Evolutionary conservation across 2,797 vertebrate genomes (phyloP), one percentile per base, ranked within the genome.

Genomic region (Semaprochilodus insignis): DNA sequence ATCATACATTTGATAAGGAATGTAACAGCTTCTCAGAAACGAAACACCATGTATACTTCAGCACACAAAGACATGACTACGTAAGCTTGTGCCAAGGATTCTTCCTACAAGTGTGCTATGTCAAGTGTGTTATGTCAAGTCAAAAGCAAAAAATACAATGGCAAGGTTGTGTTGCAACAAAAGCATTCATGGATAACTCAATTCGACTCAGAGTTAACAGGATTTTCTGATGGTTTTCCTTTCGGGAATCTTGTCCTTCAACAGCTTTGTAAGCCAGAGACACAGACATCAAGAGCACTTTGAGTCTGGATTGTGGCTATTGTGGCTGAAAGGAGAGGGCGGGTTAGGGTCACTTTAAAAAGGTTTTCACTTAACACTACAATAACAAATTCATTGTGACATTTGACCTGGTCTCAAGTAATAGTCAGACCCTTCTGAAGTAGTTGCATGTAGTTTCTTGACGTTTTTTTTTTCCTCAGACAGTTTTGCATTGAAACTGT

Each of bases 1-100:
- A 36, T 15, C 27, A 62, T 21, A 27, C 4, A 63, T 11, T 25
- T 62, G 19, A 60, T 51, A 19, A 14, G 44, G 17, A 71, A 51
- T 4, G 14, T 44, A 63, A 36, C 5, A 27, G 11, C 23, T 16
- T 81, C 27, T 73, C 16, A 55, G 51, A 55, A 21, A 16, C 7
- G 8, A 16, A 31, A 8, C 6, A 23, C 1, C 15, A 40, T 27
- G 55, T 83, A 74, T 48, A 60, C 52, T 69, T 74, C 13, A 74
- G 16, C 69, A 66, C 57, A 66, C 44, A 73, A 52, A 63, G n/a
- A 65, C 77, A 65, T 72, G 14, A 40, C 31, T 71, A 77, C 0
- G 21, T 70, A 72, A 65, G 60, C n/a, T 67, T 57, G 44, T 2
- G 40, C 27, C 65, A 73, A 51, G 52, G 52, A 57, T 52, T 59